Evolutionary conservation across 2,113 vertebrate genomes (phyloP).

Genomic region (Cyphomyrus discorhynchus): DNA sequence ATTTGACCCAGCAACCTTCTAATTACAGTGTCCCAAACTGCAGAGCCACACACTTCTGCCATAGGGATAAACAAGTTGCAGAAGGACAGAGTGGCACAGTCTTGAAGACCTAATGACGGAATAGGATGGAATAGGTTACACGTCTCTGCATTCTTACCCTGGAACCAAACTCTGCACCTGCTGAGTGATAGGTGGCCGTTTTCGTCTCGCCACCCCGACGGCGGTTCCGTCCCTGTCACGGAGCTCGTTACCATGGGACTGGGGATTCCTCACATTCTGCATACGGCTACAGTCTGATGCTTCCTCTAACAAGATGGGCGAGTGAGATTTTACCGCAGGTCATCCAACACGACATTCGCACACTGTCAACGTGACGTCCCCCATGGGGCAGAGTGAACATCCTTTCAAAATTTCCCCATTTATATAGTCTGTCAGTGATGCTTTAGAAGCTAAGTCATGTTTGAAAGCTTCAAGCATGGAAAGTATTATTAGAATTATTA

Average conservation of each 20-base stretch:
- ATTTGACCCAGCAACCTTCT: not conserved
- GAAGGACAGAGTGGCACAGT: not conserved
- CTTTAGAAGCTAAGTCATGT: not conserved
- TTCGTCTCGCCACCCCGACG: not conserved
- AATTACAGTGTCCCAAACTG: not conserved
- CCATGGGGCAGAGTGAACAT: not conserved
- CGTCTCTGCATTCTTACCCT: not conserved
- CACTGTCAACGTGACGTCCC: not conserved
- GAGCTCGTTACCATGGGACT: not conserved
- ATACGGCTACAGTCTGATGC: not conserved
- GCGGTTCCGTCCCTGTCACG: not conserved
- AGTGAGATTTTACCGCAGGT: not conserved
- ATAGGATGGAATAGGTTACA: not conserved
- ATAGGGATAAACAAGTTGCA: not conserved
- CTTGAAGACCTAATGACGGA: not conserved
- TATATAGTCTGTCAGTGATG: conserved; percentile 13
- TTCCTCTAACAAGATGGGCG: not conserved
- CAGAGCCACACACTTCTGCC: not conserved
- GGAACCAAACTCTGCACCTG: not conserved
- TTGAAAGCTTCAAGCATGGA: not conserved
- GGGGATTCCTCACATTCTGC: not conserved
- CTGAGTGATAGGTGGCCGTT: not conserved
- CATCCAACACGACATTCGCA: not conserved
- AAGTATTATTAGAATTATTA: not conserved
- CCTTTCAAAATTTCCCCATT: not conserved